Base-by-base conservation (phyloP, 2,888 invertebrate genomes). In the Pollenia griseotomentosa region DNA sequence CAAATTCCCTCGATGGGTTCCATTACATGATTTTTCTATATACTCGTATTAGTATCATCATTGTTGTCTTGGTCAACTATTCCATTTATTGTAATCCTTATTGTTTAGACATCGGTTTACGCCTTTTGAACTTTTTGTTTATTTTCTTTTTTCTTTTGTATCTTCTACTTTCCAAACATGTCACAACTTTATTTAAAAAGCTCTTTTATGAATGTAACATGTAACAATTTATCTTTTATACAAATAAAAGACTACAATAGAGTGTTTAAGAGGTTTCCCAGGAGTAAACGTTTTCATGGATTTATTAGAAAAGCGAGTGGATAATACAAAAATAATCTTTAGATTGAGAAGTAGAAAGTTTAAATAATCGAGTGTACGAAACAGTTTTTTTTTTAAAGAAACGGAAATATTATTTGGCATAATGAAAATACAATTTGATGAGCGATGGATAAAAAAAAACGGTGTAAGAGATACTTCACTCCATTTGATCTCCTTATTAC, bases 141-240 rank as follows among this genome's bases (percentile, higher is more conserved):
- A 14, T 11, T 68, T 51, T 12, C 19, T 19, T 68, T 33, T 33
- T 33, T 33, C 6, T 33, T 33, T 33, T 33, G 33, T 6, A 6
- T 6, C 6, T 33, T 33, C 33, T 51, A 51, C 14, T 51, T 23
- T 66, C 12, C 23, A 1, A 33, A 65, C n/a, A 65, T 71, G 9
- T 48, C 6, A 61, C 33, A 59, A 42, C 19, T 74, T 57, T 19
- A 46, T 71, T 71, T 71, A 14, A 44, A 42, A 44, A 19, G 2
- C 51, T 42, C 16, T 44, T 44, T 65, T 71, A 46, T 59, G 23
- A n/a, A 48, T 63, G 61, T 74, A 33, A 16, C 48, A 51, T 74
- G 48, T 61, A 40, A 51, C 33, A 74, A 48, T 61, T 63, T 61
- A 74, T 63, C n/a, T 51, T 63, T 74, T 48, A 63, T 51, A 16